These are phyloP conservation scores for Periophthalmodon schlosseri DNA, from an alignment of 2,113 vertebrate species.

Conservation along the genomic window DNA sequence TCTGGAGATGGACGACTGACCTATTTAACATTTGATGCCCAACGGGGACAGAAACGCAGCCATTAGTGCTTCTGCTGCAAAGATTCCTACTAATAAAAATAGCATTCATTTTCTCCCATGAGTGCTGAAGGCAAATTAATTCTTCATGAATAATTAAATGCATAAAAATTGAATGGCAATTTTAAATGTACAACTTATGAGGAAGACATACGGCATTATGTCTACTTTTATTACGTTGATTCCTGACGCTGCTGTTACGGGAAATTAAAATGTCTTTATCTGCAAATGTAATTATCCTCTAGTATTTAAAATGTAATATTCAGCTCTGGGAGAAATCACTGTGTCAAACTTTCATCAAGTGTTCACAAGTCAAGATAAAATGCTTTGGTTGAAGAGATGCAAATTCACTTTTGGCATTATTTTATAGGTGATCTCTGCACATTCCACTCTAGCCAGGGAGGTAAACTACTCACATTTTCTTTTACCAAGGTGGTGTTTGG, in stretches of 20 bases:
- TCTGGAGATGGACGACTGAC: constrained; percentile 58
- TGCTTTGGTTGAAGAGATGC: background rate
- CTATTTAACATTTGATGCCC: constrained; percentile 50
- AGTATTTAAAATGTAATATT: background rate
- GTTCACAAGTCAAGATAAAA: background rate
- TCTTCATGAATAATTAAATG: constrained; percentile 50
- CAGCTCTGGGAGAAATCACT: background rate
- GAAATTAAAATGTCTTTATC: constrained; percentile 5
- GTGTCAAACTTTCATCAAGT: background rate
- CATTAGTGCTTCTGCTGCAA: constrained; percentile 52
- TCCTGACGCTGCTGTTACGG: constrained; percentile 7
- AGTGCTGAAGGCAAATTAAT: constrained; percentile 29
- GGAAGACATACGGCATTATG: constrained; percentile 19
- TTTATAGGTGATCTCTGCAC: too few species aligned
- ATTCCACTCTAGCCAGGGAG: too few species aligned
- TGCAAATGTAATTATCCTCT: background rate
- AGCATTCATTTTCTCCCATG: constrained; percentile 14
- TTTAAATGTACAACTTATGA: constrained; percentile 10
- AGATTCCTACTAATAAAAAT: constrained; percentile 19
- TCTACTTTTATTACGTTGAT: constrained; percentile 12
- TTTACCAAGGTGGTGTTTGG: too few species aligned
- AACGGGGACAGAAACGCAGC: constrained; percentile 20
- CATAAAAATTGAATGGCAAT: constrained; percentile 24
- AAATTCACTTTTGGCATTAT: too few species aligned
- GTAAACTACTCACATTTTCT: too few species aligned